A percentile compares a stretch with the other conserved stretches of the same genome.
These are phyloP conservation scores for Apogon talboti DNA, from an alignment of 2,797 vertebrate genomes.

Conservation along the genomic window DNA sequence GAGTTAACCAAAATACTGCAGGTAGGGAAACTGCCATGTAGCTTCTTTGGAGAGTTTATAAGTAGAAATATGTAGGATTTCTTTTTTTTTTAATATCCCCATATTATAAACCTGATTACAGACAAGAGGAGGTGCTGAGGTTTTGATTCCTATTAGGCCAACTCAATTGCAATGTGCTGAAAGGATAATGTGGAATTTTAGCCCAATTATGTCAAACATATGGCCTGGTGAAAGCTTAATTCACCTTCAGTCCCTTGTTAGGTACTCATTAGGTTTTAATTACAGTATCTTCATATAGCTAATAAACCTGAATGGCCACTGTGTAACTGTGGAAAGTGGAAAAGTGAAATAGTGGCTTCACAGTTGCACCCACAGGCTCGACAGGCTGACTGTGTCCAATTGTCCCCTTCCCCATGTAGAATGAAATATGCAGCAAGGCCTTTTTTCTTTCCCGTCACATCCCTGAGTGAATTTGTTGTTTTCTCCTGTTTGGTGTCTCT, in stretches of 20 bases:
- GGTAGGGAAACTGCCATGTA: too few relatives aligned
- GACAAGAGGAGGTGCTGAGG: too few relatives aligned
- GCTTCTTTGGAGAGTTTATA: too few relatives aligned
- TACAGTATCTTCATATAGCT: constrained; percentile 17
- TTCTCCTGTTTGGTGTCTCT: constrained; percentile 33
- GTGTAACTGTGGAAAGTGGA: constrained; percentile 11
- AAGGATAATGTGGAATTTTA: not conserved
- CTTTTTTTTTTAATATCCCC: too few relatives aligned
- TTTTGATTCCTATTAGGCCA: too few relatives aligned
- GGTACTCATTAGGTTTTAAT: constrained; percentile 49
- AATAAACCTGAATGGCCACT: constrained; percentile 22
- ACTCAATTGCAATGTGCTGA: too few relatives aligned
- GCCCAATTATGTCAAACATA: too few relatives aligned
- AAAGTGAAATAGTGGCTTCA: constrained; percentile 16
- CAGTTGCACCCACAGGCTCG: constrained; percentile 13
- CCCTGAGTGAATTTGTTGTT: constrained; percentile 38
- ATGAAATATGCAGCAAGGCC: not conserved
- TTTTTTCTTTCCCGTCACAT: constrained; percentile 47
- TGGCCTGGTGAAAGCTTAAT: not conserved
- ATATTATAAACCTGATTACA: too few relatives aligned
- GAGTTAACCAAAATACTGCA: too few relatives aligned
- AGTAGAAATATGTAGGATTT: too few relatives aligned
- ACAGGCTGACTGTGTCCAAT: not conserved
- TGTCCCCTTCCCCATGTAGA: not conserved
- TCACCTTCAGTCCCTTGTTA: not conserved